A percentile compares a stretch with the other conserved stretches of the same genome.
Conservation (phyloP, 2,113 vertebrate genomes). For the Mustela lutreola region DNA sequence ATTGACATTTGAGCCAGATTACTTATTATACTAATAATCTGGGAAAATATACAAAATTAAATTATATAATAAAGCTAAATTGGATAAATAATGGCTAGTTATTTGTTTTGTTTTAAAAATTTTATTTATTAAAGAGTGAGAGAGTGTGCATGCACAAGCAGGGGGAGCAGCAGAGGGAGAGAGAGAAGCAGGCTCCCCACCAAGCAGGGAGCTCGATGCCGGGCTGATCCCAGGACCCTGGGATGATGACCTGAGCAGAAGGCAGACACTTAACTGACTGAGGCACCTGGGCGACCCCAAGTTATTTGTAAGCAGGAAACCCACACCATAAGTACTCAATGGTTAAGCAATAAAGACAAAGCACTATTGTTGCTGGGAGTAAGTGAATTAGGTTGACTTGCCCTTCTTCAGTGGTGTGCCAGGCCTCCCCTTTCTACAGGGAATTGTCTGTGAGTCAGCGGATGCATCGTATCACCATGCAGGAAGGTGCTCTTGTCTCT, state of each 20-base stretch:
- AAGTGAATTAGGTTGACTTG: neutral
- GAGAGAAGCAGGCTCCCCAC: neutral
- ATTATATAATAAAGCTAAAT: neutral
- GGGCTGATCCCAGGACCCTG: neutral
- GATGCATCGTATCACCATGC: neutral
- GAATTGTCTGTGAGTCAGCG: neutral
- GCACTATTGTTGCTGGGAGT: neutral
- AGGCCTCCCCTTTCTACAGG: neutral
- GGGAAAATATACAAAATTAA: conserved; percentile 15
- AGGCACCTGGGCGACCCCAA: neutral
- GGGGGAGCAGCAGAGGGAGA: neutral
- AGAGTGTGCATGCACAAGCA: neutral
- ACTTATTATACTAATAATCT: neutral
- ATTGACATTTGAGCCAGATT: neutral
- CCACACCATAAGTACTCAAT: neutral
- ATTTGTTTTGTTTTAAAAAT: neutral
- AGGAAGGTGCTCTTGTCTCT: conserved; percentile 15
- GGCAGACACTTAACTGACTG: neutral
- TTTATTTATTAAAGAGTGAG: neutral
- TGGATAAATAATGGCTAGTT: neutral
- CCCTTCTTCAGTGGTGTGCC: neutral
- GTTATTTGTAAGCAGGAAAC: neutral
- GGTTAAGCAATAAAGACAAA: neutral
- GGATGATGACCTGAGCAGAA: neutral
- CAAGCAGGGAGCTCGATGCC: neutral